phyloP scores from a whole-genome alignment of 2,888 invertebrate species.

The Nipponacmea schrenckii region DNA sequence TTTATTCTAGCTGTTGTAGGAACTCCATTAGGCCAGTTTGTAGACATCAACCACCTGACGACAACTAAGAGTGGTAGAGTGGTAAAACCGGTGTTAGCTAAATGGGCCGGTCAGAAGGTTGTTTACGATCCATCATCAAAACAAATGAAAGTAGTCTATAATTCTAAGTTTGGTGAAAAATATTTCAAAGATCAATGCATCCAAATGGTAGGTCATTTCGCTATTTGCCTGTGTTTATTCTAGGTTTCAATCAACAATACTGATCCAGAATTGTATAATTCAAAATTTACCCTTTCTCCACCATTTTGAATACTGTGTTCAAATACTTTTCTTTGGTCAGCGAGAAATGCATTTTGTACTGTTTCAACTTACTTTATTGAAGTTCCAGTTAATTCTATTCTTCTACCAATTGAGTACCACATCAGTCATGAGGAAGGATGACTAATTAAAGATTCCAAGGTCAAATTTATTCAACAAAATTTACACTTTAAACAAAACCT shows the following conservation, averaged over 20 bases:
- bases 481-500: too few relatives aligned
- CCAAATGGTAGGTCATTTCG: slow-evolving; percentile 8
- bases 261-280: background rate
- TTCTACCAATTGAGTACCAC: too few relatives aligned
- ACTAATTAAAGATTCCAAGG: too few relatives aligned
- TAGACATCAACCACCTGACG: slow-evolving; percentile 38
- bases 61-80: slow-evolving; percentile 49
- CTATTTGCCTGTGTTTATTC: background rate
- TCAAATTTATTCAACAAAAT: too few relatives aligned
- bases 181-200: slow-evolving; percentile 9
- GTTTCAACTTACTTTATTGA: too few relatives aligned
- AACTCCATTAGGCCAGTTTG: slow-evolving; percentile 35
- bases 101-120: slow-evolving; percentile 49
- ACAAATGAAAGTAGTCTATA: slow-evolving; percentile 25
- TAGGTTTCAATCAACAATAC: background rate
- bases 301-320: too few relatives aligned
- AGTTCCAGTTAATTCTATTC: too few relatives aligned
- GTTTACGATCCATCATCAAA: slow-evolving; percentile 29
- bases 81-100: slow-evolving; percentile 48
- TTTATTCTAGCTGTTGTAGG: slow-evolving; percentile 28
- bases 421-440: too few relatives aligned
- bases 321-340: too few relatives aligned
- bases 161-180: slow-evolving; percentile 31
- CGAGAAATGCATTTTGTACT: too few relatives aligned
- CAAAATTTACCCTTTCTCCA: too few relatives aligned